Evolutionary conservation across 1,140 invertebrate genomes (phyloP), one percentile per base, ranked within the genome.

Genomic region (Brachionus manjavacas): DNA sequence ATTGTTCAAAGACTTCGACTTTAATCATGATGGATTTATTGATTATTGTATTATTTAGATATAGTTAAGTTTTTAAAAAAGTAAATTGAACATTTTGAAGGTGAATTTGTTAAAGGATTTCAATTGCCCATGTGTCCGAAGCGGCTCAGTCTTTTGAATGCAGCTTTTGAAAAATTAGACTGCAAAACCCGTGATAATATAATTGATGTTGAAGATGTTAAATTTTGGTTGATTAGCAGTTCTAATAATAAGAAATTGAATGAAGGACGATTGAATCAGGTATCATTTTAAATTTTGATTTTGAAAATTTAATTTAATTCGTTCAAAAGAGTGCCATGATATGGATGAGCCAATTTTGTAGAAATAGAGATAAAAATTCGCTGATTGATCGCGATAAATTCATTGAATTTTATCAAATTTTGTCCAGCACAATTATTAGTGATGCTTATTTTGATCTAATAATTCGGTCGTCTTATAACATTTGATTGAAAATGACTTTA

Each of bases 31-130:
- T 76, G 72, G 72, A 14, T 76, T 76, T 46, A 46, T 76, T 49
- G 72, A 76, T 76, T 76, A 76, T 49, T 43, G 72, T 76, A 76
- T 25, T 11, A 12, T 9, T 72, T 31, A 72, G 41, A 16, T 14
- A 6, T 68, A 68, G 14, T 55, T 55, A 0, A 20, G 9, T 60
- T 16, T 55, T 60, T 20, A 60, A 23, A 6, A 60, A 23, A 11
- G 11, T 23, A 8, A 8, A 23, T 9, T 8, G n/a, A n/a, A n/a
- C 1, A 14, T 70, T 70, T 70, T 0, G 25, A 70, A 76, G 72
- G 41, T 76, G 72, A 76, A 76, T 76, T 76, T 49, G 46, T 76
- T 9, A 76, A 76, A 49, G 72, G 72, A 25, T 49, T 76, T 23
- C 14, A 35, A 25, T 49, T 76, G 28, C 72, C 72, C 28, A 76